Percentiles rank a stretch among this genome's conserved stretches.
phyloP scores from a whole-genome alignment of 2,797 vertebrate species.

The Choloepus didactylus region DNA sequence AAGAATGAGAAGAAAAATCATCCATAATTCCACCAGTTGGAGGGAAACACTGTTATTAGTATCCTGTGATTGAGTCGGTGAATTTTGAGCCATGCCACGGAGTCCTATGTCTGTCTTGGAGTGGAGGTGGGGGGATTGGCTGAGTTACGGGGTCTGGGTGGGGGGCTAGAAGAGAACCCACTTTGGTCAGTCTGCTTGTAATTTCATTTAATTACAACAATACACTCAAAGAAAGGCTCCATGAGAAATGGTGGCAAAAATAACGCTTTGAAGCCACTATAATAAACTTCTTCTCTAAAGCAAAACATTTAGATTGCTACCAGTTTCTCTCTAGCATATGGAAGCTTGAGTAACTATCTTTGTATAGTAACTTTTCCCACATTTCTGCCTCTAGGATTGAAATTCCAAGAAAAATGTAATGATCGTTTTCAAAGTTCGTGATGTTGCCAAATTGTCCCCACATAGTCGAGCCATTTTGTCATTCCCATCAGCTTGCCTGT shows the following conservation, averaged over 20 bases:
- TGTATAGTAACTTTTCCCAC: neutral
- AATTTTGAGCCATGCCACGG: rapidly evolving
- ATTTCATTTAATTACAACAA: neutral
- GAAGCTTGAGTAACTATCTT: neutral
- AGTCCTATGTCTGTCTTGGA: neutral
- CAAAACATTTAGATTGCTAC: neutral
- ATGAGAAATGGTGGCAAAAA: neutral
- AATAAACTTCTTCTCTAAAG: neutral
- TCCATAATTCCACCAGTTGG: neutral
- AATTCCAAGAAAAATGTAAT: conserved; percentile 3
- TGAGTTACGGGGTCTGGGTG: neutral
- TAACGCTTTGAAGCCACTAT: neutral
- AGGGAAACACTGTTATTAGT: neutral
- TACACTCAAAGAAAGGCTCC: neutral
- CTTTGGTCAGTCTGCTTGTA: neutral
- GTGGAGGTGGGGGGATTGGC: neutral
- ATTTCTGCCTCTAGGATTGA: neutral
- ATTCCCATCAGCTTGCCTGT: too few species aligned
- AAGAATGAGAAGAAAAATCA: neutral
- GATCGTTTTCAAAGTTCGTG: neutral
- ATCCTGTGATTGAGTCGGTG: neutral
- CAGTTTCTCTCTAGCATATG: neutral
- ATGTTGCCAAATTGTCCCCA: neutral
- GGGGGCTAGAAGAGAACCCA: rapidly evolving
- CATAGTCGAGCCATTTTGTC: neutral